Conservation (phyloP, 1,140 invertebrate genomes). For the Lasaia peninsularis region DNA sequence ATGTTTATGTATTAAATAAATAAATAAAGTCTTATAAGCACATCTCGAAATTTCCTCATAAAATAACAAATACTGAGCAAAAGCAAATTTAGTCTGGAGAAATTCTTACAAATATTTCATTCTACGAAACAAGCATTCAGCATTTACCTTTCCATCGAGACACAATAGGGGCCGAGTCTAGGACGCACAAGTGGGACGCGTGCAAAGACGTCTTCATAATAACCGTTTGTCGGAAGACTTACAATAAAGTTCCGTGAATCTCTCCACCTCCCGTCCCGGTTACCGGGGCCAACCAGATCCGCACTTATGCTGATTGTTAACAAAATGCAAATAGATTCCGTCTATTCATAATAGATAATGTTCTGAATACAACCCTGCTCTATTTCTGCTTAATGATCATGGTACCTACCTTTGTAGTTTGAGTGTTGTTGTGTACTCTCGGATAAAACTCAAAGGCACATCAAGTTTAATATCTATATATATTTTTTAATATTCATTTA, state of each 20-base stretch:
- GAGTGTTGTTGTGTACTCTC: no score
- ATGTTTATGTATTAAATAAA: no score
- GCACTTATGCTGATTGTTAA: constrained; percentile 36
- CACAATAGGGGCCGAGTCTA: background rate
- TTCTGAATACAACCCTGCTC: constrained; percentile 13
- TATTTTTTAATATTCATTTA: no score
- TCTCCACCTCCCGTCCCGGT: constrained; percentile 21
- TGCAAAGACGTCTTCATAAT: constrained; percentile 44
- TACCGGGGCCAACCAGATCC: constrained; percentile 29
- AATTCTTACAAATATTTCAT: background rate
- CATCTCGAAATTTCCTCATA: background rate
- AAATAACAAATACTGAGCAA: background rate
- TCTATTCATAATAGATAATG: constrained; percentile 26
- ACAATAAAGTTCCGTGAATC: constrained; percentile 41
- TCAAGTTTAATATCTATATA: no score
- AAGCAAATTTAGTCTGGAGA: background rate
- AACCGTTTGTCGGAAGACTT: constrained; percentile 44
- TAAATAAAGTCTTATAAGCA: no score
- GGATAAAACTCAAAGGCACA: no score
- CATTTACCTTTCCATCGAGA: background rate
- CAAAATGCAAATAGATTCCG: constrained; percentile 37
- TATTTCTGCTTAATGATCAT: background rate
- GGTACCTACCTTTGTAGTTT: background rate
- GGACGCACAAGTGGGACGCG: constrained; percentile 24
- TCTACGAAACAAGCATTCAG: background rate